Base-by-base conservation (phyloP, 1,140 invertebrate species). In the Trypoxylus dichotomus region DNA sequence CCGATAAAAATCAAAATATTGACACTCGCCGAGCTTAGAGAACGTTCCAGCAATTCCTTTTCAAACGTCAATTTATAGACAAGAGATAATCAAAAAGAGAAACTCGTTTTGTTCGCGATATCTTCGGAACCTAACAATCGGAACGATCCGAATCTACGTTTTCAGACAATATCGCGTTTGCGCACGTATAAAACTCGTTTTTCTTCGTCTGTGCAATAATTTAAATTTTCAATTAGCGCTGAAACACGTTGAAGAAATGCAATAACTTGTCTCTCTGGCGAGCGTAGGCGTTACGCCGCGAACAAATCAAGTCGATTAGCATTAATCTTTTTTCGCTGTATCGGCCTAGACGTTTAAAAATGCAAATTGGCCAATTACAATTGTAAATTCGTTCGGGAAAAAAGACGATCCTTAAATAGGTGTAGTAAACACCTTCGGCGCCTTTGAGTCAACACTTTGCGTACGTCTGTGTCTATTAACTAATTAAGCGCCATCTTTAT, bases 291-390 rank as follows among this genome's bases (percentile, higher is more conserved):
- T 54, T 54, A 19, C 47, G 15, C 47, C 19, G 47, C 47, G 47
- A 54, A 54, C 47, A 54, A 15, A 54, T 54, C 19, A 54, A 54
- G 47, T 54, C 47, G 47, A 54, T 54, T 54, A 54, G 47, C 47
- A 54, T 54, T 54, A 54, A 54, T 54, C 47, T 54, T 54, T 54
- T 19, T 19, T 54, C 15, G 6, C 5, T 8, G 32, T 5, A 37
- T 37, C 1, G 32, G 7, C 15, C 19, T 5, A 5, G 47, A 54
- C 47, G 47, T 54, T 54, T 54, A 54, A 54, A 54, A 54, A 54
- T 54, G 47, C 47, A 54, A 54, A 54, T 54, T 54, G 47, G 15
- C 47, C 47, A 54, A 54, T 54, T 54, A 54, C 47, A 54, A 54
- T 54, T 54, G 47, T 54, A 54, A 54, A 54, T 54, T 54, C 19